A percentile compares a stretch with the other conserved stretches of the same genome.
Evolutionary conservation across 2,888 invertebrate species (phyloP).

Genomic region (Archaeoteleia sp.): DNA sequence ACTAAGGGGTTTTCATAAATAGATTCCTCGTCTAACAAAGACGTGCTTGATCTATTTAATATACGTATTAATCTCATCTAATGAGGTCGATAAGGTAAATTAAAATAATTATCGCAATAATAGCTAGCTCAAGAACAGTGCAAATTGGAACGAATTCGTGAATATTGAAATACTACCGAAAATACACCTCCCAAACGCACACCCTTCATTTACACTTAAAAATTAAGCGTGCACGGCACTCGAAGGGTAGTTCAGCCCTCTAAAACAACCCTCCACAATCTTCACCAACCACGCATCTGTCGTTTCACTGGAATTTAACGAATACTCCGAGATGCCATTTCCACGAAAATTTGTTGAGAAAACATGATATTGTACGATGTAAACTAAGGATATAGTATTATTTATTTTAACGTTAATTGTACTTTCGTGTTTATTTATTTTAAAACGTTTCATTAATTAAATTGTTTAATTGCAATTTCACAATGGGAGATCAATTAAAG

Average conservation of each 20-base stretch:
- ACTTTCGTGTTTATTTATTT: too few species aligned
- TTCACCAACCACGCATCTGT: conserved; percentile 22
- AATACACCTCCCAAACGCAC: background rate
- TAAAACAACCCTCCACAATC: conserved; percentile 22
- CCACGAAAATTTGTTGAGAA: conserved; percentile 12
- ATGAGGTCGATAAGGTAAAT: background rate
- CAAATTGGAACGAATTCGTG: too few species aligned
- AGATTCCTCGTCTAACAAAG: too few species aligned
- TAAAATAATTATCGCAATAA: background rate
- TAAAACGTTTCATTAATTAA: too few species aligned
- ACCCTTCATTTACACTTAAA: conserved; percentile 15
- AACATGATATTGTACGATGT: conserved; percentile 1
- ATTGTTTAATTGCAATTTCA: too few species aligned
- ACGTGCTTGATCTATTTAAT: too few species aligned
- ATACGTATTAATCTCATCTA: background rate
- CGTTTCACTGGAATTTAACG: conserved; percentile 22
- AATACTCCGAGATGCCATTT: conserved; percentile 13
- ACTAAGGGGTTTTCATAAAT: too few species aligned
- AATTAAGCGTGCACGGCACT: conserved; percentile 17
- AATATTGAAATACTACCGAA: background rate
- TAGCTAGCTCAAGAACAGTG: background rate
- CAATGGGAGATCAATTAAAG: too few species aligned
- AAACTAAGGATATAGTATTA: too few species aligned
- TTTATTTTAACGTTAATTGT: too few species aligned
- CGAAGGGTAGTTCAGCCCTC: conserved; percentile 16